phyloP scores from a whole-genome alignment of 30 jellyfish, hydroid and myxozoan species.

The Hydractinia echinata region DNA sequence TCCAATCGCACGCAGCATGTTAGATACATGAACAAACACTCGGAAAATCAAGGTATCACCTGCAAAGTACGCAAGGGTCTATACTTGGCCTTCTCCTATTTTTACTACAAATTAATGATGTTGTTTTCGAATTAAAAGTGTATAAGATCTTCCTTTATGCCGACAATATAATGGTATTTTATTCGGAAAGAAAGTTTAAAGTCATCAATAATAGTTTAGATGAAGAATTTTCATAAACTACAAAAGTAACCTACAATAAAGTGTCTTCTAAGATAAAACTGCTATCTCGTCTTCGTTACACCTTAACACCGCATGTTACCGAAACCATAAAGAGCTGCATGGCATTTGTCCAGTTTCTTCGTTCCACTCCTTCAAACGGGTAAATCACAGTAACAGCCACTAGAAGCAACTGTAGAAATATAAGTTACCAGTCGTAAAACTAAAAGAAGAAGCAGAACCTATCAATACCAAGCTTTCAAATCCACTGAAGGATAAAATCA shows the following conservation, averaged over 20 bases:
- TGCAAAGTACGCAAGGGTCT: not conserved
- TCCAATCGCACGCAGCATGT: not conserved
- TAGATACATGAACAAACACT: not conserved
- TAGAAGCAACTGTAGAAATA: too few relatives aligned
- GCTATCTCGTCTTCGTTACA: not conserved
- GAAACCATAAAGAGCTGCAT: not conserved
- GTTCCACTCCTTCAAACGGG: not conserved
- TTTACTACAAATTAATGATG: not conserved
- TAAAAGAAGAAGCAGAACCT: too few relatives aligned
- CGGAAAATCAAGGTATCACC: constrained; percentile 7
- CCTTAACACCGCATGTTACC: not conserved
- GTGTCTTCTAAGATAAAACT: not conserved
- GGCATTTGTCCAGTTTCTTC: not conserved
- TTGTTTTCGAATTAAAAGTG: not conserved
- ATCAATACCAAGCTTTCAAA: too few relatives aligned
- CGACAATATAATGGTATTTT: not conserved
- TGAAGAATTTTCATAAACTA: not conserved
- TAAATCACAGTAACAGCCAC: not conserved
- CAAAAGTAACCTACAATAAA: not conserved
- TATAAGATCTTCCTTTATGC: not conserved
- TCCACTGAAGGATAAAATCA: too few relatives aligned
- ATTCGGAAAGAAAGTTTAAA: not conserved
- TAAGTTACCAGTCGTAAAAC: too few relatives aligned
- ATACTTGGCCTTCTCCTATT: not conserved
- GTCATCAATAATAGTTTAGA: not conserved